A percentile compares a stretch with the other conserved stretches of the same genome.
These are phyloP conservation scores for Cataglyphis cursor DNA, from an alignment of 2,888 invertebrate genomes.

Conservation along the genomic window DNA sequence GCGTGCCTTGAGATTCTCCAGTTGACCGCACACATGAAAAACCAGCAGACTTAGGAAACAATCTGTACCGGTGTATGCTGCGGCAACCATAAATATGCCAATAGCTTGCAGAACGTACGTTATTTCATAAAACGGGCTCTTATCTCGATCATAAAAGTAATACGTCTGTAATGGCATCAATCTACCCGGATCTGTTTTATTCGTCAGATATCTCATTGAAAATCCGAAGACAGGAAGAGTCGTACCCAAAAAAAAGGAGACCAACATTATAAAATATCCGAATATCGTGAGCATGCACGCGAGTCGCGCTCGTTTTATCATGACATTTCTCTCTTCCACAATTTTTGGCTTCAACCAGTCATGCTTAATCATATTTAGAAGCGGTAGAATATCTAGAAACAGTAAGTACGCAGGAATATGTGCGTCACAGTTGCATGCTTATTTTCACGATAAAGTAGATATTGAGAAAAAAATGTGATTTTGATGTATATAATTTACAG, in stretches of 20 bases:
- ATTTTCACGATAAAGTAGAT: neutral
- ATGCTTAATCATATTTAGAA: constrained; percentile 19
- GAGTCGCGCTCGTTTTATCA: constrained; percentile 8
- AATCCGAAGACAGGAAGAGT: constrained; percentile 23
- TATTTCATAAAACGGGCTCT: constrained; percentile 32
- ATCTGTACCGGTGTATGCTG: constrained; percentile 25
- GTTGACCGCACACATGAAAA: constrained; percentile 47
- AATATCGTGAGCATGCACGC: neutral
- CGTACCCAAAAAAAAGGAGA: neutral
- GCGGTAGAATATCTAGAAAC: neutral
- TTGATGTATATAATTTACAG: neutral
- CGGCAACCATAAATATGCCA: neutral
- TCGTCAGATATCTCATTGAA: neutral
- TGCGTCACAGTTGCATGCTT: neutral
- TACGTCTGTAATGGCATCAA: neutral
- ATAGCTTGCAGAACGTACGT: constrained; percentile 19
- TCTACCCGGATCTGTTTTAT: constrained; percentile 11
- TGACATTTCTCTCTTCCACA: neutral
- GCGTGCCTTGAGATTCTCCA: constrained; percentile 31
- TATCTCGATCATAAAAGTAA: constrained; percentile 17
- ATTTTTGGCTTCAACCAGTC: constrained; percentile 38
- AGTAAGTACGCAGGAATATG: neutral
- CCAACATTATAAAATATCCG: neutral
- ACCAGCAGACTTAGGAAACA: constrained; percentile 40
- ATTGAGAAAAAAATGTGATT: neutral